Evolutionary conservation across 2,888 invertebrate species (phyloP).

Genomic region (Drosophila formosana): DNA sequence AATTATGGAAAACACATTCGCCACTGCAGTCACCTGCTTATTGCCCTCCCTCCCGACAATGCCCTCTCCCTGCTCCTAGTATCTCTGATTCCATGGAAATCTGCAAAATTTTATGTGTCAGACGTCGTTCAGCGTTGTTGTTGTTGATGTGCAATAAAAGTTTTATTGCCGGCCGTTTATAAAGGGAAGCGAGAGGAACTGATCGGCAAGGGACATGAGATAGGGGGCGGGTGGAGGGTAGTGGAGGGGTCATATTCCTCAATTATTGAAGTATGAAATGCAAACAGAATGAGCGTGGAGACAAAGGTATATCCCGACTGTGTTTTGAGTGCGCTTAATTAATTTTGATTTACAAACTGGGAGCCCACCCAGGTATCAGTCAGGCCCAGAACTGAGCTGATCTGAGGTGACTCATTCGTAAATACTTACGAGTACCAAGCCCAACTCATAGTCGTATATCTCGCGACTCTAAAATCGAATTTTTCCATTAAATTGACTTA

Average conservation of each 20-base stretch:
- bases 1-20: constrained; percentile 70
- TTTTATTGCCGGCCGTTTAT: constrained; percentile 64
- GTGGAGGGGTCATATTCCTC: constrained; percentile 19
- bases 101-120: constrained; percentile 65
- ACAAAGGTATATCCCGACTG: constrained; percentile 55
- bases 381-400: constrained; percentile 23
- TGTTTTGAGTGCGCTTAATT: constrained; percentile 61
- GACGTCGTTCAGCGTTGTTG: constrained; percentile 20
- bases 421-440: background rate
- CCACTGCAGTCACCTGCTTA: constrained; percentile 36
- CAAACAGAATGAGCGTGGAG: constrained; percentile 16
- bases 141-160: constrained; percentile 65
- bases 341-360: constrained; percentile 64
- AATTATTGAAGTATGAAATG: constrained; percentile 62
- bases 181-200: background rate
- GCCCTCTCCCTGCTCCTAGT: background rate
- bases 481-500: constrained; percentile 60
- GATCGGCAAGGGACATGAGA: background rate
- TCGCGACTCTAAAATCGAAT: constrained; percentile 17
- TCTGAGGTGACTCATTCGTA: constrained; percentile 41
- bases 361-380: constrained; percentile 47
- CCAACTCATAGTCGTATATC: background rate
- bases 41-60: background rate
- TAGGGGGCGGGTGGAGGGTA: background rate
- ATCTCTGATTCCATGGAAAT: constrained; percentile 57